Base-by-base conservation (phyloP, 2,113 vertebrate species). In the Todiramphus chloris region DNA sequence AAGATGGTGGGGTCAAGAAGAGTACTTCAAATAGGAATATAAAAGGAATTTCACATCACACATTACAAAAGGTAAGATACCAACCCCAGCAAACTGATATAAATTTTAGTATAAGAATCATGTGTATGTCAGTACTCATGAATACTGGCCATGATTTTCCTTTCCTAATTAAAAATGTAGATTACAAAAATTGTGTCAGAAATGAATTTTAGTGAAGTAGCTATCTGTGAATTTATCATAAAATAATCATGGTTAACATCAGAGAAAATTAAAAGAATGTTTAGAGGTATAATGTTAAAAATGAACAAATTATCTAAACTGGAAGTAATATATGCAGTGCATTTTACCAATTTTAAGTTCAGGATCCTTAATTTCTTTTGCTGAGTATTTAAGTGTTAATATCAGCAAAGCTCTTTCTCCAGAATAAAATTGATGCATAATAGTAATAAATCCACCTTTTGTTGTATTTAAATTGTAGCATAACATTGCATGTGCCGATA, bases 41-140 rank as follows among this genome's bases (percentile, higher is more conserved):
- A 91, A 97, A 98, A 91, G 97, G 97, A 95, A 97, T 96, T 96
- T 95, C 97, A 75, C 97, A 97, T 88, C 96, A 98, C 91, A 98
- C 97, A 56, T 98, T 99, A 96, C 98, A 98, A 95, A 99, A 99
- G 98, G 99, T 99, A 97, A 90, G 89, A 96, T 94, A 96, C 87
- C 74, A 97, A 96, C 13, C 59, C 23, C 62, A 96, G 56, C 60
- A 97, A 96, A 96, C 63, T 96, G 79, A 97, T 96, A 27, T 95
- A 91, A 94, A 94, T 97, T 97, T 96, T 96, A 96, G 78, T 80
- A 11, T 69, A 94, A 89, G 64, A 86, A 94, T 97, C 59, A 69
- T 83, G 43, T 84, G 69, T 94, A 89, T 78, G 69, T 1, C 50
- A 75, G 20, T 72, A 75, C 23, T 95, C 59, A 59, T 80, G 11